A percentile compares a stretch with the other conserved stretches of the same genome.
These are phyloP conservation scores for Eurystomus gularis DNA, from an alignment of 2,113 vertebrate species.

Conservation along the genomic window DNA sequence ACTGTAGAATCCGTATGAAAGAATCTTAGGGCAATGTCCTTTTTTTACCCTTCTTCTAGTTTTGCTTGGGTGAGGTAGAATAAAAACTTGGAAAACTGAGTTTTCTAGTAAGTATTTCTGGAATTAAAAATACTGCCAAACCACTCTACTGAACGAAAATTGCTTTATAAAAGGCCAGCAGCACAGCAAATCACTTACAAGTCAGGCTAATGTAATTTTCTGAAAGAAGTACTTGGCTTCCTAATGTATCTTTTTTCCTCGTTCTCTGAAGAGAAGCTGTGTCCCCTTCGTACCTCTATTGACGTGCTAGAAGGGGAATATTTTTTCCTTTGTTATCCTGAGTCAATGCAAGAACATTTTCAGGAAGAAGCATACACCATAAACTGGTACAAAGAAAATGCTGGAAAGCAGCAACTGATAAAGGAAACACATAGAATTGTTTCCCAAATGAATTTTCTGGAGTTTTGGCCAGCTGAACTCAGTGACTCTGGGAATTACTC, in stretches of 20 bases:
- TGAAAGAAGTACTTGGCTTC: background rate
- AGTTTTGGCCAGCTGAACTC: conserved; percentile 76
- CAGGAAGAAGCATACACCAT: background rate
- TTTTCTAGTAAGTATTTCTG: background rate
- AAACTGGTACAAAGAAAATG: conserved; percentile 63
- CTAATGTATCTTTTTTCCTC: background rate
- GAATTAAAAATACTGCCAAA: background rate
- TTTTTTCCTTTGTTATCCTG: conserved; percentile 66
- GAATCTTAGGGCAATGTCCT: background rate
- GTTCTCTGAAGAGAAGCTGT: conserved; percentile 46
- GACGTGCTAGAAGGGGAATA: conserved; percentile 70
- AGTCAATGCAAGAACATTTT: background rate
- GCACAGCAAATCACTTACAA: background rate
- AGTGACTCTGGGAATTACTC: conserved; percentile 69
- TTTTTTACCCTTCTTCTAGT: background rate
- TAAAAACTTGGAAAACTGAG: background rate
- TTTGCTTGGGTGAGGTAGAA: background rate
- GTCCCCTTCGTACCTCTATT: conserved; percentile 15
- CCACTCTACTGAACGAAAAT: background rate
- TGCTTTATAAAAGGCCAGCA: background rate
- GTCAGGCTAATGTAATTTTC: background rate
- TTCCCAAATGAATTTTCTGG: conserved; percentile 41
- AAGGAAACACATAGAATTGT: conserved; percentile 39
- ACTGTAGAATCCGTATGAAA: background rate
- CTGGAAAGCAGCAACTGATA: background rate